Percentiles rank a stretch among this genome's conserved stretches.
Conservation (phyloP, 2,797 vertebrate species). For the Eulemur albifrons region DNA sequence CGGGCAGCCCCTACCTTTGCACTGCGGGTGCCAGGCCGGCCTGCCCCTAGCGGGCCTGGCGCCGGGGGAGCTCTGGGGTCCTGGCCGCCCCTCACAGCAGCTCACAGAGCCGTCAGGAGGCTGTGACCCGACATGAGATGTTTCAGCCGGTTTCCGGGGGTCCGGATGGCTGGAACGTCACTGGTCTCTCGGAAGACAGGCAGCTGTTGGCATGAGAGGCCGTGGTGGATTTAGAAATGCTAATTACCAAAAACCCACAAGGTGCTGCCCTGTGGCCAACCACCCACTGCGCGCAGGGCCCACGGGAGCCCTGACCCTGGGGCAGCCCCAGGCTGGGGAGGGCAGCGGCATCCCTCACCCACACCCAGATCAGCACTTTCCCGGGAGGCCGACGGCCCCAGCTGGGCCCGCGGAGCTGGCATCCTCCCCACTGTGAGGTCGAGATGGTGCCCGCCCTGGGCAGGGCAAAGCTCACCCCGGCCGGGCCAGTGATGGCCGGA, state of each 20-base stretch:
- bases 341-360: background rate
- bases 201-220: rapidly evolving
- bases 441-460: no score
- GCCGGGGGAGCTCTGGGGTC: rapidly evolving
- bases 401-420: rapidly evolving
- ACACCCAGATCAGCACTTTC: background rate
- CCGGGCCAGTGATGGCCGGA: background rate
- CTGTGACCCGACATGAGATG: rapidly evolving
- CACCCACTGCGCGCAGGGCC: no score
- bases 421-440: no score
- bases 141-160: rapidly evolving
- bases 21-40: rapidly evolving
- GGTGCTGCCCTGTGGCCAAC: no score
- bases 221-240: rapidly evolving
- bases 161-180: rapidly evolving
- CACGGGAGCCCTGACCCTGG: no score
- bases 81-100: no score
- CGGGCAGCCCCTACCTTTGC: background rate
- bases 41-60: background rate
- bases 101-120: rapidly evolving
- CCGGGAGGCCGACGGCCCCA: background rate
- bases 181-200: background rate
- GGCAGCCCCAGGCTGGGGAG: no score
- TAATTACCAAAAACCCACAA: no score
- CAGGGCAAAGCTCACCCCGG: no score